A percentile compares a stretch with the other conserved stretches of the same genome.
These are phyloP conservation scores for Festucalex cinctus DNA, from an alignment of 2,113 vertebrate genomes.

Conservation along the genomic window DNA sequence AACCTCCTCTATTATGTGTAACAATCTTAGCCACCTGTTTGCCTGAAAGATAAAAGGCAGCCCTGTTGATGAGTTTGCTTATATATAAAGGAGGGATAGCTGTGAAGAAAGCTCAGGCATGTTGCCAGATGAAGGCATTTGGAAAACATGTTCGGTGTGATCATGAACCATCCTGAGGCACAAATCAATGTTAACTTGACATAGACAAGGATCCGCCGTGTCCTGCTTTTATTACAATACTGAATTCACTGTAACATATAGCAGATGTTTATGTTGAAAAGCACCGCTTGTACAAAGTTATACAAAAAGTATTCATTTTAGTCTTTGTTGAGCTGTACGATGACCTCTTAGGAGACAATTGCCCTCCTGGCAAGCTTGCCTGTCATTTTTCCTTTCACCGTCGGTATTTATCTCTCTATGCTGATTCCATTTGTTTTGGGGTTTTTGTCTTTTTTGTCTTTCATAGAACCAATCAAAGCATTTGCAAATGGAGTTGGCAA, in stretches of 20 bases:
- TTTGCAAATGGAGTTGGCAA: not conserved
- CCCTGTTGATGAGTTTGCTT: slow-evolving; percentile 42
- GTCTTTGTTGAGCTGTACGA: not conserved
- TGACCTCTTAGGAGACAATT: not conserved
- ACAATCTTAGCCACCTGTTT: slow-evolving; percentile 72
- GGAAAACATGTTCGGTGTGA: slow-evolving; percentile 37
- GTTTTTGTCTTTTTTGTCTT: not conserved
- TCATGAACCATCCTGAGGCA: slow-evolving; percentile 21
- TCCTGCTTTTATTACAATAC: slow-evolving; percentile 23
- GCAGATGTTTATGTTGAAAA: slow-evolving; percentile 51
- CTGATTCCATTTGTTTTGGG: not conserved
- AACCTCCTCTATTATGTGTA: slow-evolving; percentile 29
- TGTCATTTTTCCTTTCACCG: not conserved
- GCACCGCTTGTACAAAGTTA: slow-evolving; percentile 20
- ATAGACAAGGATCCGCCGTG: slow-evolving; percentile 19
- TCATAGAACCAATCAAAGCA: not conserved
- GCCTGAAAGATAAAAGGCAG: slow-evolving; percentile 45
- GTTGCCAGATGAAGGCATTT: slow-evolving; percentile 25
- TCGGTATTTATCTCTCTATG: not conserved
- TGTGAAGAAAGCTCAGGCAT: slow-evolving; percentile 34
- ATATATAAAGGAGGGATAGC: slow-evolving; percentile 5
- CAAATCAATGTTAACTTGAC: slow-evolving; percentile 34
- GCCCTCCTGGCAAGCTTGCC: not conserved
- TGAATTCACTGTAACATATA: slow-evolving; percentile 14
- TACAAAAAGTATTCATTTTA: not conserved